Base-by-base conservation (phyloP, 2,888 invertebrate species). In the Parnassius smintheus region DNA sequence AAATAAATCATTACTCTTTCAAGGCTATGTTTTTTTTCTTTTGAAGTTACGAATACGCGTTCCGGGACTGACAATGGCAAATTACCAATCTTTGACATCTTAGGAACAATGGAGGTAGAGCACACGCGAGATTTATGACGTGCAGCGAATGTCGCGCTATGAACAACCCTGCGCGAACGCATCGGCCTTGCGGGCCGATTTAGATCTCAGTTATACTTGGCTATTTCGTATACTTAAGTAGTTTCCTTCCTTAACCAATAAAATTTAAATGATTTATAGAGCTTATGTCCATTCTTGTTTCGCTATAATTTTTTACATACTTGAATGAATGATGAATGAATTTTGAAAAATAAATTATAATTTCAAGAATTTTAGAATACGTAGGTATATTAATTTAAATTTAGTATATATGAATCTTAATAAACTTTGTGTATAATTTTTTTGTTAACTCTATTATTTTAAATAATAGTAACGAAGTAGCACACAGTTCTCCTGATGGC, bases 51-150 rank as follows among this genome's bases (percentile, higher is more conserved):
- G 9, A 63, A 57, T 61, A 65, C 61, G 64, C 68, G 66, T 74
- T 75, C 69, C 74, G 75, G 76, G 80, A 74, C 77, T 81, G 77
- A 85, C 87, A 88, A 89, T 85, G 83, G 88, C 85, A 89, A 88
- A 89, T 89, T 86, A 86, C 85, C 87, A 88, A 91, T 90, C 91
- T 91, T 88, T 91, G 88, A 88, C 90, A 87, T 86, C 78, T 75
- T 75, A 73, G 80, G 82, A 87, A 90, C 89, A 90, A 90, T 89
- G 87, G 88, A 68, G 75, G 80, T 81, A 81, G 80, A 80, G 75
- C 76, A 74, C 46, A 46, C 76, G 67, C 70, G 60, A 65, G 76
- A 79, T 78, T 80, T 80, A 79, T 73, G 74, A 76, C 65, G 76
- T 78, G 76, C 68, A 70, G 68, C 67, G 73, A 58, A 56, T 50